These are phyloP conservation scores for Sesamia nonagrioides DNA, from an alignment of 1,140 invertebrate genomes.

Conservation along the genomic window DNA sequence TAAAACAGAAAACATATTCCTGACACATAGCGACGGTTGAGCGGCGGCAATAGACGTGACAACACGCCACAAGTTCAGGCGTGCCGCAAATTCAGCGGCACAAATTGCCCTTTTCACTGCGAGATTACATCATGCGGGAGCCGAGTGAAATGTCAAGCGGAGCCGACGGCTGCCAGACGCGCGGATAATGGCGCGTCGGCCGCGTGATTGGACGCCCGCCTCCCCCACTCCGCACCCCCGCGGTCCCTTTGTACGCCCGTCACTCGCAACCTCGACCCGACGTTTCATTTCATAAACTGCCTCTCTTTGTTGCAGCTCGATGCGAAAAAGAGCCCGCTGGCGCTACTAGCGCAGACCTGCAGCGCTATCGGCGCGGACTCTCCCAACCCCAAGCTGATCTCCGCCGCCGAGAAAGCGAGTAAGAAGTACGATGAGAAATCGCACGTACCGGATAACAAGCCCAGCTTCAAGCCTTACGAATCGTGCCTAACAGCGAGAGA, in stretches of 20 bases:
- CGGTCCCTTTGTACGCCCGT: conserved; percentile 82
- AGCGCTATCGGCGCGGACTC: conserved; percentile 97
- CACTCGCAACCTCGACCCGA: conserved; percentile 81
- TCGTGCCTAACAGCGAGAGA: conserved; percentile 88
- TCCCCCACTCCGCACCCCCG: conserved; percentile 63
- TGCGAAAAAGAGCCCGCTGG: conserved; percentile 97
- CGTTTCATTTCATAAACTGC: conserved; percentile 85
- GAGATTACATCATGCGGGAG: conserved; percentile 88
- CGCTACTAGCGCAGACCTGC: conserved; percentile 97
- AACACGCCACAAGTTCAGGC: conserved; percentile 80
- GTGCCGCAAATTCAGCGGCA: conserved; percentile 85
- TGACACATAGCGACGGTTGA: conserved; percentile 72
- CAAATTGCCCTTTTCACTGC: conserved; percentile 87
- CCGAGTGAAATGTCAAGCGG: conserved; percentile 87
- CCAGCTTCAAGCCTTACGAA: conserved; percentile 92
- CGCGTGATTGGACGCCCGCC: conserved; percentile 85
- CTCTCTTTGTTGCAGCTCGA: conserved; percentile 94
- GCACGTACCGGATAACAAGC: conserved; percentile 87
- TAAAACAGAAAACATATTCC: conserved; percentile 71
- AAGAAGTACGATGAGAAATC: conserved; percentile 88
- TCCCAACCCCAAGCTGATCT: conserved; percentile 91
- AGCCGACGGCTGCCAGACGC: conserved; percentile 86
- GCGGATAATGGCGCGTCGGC: conserved; percentile 87
- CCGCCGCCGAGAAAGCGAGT: conserved; percentile 90
- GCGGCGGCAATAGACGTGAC: conserved; percentile 83